Evolutionary conservation across 2,113 vertebrate genomes (phyloP).

Genomic region (Saccopteryx leptura): DNA sequence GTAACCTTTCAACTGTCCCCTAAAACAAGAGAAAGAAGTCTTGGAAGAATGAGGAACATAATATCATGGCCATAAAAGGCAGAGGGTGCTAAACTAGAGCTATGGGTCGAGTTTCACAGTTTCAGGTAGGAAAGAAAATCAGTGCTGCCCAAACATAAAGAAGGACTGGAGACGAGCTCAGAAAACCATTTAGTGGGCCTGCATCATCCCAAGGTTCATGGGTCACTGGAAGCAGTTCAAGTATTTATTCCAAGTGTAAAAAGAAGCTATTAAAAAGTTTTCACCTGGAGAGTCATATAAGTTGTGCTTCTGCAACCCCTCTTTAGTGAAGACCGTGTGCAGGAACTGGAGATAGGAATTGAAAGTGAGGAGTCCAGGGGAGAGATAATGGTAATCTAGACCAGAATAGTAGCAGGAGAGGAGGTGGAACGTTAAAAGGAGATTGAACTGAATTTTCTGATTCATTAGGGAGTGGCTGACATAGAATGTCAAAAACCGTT

Average conservation of each 20-base stretch:
- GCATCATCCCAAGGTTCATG: background rate
- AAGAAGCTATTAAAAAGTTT: background rate
- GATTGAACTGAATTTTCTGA: background rate
- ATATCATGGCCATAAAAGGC: background rate
- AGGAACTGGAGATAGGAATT: background rate
- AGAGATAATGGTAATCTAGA: background rate
- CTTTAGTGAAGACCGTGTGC: background rate
- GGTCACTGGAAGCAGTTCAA: background rate
- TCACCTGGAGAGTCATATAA: background rate
- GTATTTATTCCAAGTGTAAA: constrained; percentile 42
- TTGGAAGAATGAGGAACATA: background rate
- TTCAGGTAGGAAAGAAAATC: background rate
- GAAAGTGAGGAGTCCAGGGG: background rate
- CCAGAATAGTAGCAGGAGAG: background rate
- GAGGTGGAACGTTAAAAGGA: background rate
- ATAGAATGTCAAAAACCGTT: background rate
- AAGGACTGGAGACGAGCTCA: background rate
- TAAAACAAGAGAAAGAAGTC: constrained; percentile 24
- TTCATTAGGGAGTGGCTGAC: background rate
- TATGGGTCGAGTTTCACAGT: background rate
- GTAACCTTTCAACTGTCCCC: constrained; percentile 4
- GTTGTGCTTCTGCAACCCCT: background rate
- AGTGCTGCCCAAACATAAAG: background rate
- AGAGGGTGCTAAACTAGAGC: background rate
- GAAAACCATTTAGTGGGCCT: background rate